Evolutionary conservation across 1,140 invertebrate species (phyloP).

Genomic region (Steinernema feltiae): DNA sequence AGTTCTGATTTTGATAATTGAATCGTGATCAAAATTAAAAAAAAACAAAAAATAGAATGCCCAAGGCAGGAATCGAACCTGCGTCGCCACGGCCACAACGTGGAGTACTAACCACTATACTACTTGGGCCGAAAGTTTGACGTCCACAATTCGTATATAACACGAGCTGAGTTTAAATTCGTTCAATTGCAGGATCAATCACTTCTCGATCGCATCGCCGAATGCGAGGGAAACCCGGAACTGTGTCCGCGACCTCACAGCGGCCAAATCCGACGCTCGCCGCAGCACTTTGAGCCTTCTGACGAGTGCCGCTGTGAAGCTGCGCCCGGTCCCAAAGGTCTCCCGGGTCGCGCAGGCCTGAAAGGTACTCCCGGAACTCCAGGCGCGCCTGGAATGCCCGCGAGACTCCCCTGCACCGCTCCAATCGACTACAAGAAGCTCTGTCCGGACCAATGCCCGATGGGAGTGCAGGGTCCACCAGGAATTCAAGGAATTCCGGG

Average conservation of each 20-base stretch:
- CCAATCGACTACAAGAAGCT: constrained; percentile 25
- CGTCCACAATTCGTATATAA: background rate
- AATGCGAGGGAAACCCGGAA: background rate
- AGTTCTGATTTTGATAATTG: too few species aligned
- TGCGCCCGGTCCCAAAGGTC: constrained; percentile 27
- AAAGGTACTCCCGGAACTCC: constrained; percentile 20
- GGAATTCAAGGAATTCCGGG: background rate
- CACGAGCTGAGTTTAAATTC: background rate
- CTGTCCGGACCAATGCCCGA: background rate
- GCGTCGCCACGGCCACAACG: constrained; percentile 53
- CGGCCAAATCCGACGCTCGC: background rate
- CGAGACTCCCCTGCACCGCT: constrained; percentile 38
- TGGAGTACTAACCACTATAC: constrained; percentile 55
- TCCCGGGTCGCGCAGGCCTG: constrained; percentile 26
- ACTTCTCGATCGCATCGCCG: background rate
- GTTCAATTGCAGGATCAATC: background rate
- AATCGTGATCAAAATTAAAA: too few species aligned
- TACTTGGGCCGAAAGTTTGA: constrained; percentile 39
- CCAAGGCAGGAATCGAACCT: constrained; percentile 51
- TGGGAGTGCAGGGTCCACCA: background rate
- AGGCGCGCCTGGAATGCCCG: constrained; percentile 49
- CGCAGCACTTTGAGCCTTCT: background rate
- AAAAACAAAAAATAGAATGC: too few species aligned
- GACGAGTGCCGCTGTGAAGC: constrained; percentile 22
- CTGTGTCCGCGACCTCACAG: constrained; percentile 5